These are phyloP conservation scores for Menidia menidia DNA, from an alignment of 2,797 vertebrate species.

Conservation along the genomic window DNA sequence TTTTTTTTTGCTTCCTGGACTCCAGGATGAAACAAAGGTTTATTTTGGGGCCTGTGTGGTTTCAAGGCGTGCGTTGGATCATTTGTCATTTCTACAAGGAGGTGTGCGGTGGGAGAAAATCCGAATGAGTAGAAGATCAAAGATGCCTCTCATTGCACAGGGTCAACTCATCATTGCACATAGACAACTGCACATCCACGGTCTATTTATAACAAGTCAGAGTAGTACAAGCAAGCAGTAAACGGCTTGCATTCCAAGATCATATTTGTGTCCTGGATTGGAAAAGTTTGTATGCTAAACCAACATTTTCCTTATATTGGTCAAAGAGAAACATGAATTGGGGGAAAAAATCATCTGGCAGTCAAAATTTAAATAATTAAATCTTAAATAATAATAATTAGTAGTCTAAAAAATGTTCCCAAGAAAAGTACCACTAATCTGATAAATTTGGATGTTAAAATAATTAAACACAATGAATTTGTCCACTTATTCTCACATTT, in stretches of 20 bases:
- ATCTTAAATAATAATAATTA: too few species aligned
- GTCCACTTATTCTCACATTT: too few species aligned
- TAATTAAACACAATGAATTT: too few species aligned
- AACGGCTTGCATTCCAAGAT: conserved; percentile 35
- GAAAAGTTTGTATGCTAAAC: conserved; percentile 1
- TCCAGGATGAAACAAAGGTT: conserved; percentile 55
- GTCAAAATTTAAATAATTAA: too few species aligned
- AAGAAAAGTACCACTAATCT: too few species aligned
- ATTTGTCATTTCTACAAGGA: conserved; percentile 8
- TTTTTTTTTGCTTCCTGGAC: conserved; percentile 54
- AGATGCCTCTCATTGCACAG: conserved; percentile 51
- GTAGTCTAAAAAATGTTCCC: too few species aligned
- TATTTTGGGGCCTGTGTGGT: conserved; percentile 37
- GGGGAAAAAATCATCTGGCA: neutral
- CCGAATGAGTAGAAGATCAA: conserved; percentile 59
- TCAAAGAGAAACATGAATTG: neutral
- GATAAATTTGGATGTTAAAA: too few species aligned
- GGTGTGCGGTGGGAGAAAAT: conserved; percentile 47
- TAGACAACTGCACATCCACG: conserved; percentile 54
- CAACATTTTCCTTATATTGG: neutral
- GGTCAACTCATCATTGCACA: conserved; percentile 52
- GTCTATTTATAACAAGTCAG: conserved; percentile 66
- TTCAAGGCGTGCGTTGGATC: conserved; percentile 21
- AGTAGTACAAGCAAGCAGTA: conserved; percentile 37
- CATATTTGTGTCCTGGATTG: conserved; percentile 15